Percentiles rank a stretch among this genome's conserved stretches.
phyloP scores from a whole-genome alignment of 2,797 vertebrate genomes.

The Percopsis omiscomaycus region DNA sequence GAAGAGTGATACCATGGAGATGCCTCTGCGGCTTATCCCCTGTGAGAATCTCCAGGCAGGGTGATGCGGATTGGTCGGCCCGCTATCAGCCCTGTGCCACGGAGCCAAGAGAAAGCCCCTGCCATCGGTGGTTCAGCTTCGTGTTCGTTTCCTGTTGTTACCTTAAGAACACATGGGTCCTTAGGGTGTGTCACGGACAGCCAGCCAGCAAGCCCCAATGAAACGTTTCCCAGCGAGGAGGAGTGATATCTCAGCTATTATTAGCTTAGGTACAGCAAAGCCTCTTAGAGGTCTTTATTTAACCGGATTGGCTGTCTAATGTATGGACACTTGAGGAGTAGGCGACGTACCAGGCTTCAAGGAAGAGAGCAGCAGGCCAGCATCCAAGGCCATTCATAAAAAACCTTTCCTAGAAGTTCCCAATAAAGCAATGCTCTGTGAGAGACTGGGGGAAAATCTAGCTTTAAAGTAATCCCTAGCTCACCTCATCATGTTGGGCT shows the following conservation, averaged over 20 bases:
- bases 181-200: slow-evolving; percentile 60
- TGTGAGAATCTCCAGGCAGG: slow-evolving; percentile 43
- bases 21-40: slow-evolving; percentile 53
- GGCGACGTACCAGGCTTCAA: slow-evolving; percentile 59
- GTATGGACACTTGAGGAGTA: slow-evolving; percentile 69
- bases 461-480: too few relatives aligned
- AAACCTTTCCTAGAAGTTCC: neutral
- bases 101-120: slow-evolving; percentile 41
- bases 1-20: slow-evolving; percentile 17
- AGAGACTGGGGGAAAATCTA: too few relatives aligned
- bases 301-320: slow-evolving; percentile 79
- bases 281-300: slow-evolving; percentile 83
- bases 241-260: slow-evolving; percentile 72
- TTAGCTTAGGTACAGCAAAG: slow-evolving; percentile 83
- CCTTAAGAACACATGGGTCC: slow-evolving; percentile 46
- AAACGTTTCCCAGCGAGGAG: slow-evolving; percentile 53
- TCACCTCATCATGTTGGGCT: too few relatives aligned
- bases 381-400: slow-evolving; percentile 49
- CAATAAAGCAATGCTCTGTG: neutral
- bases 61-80: slow-evolving; percentile 33
- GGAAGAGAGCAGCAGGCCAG: slow-evolving; percentile 45
- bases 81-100: slow-evolving; percentile 42
- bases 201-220: slow-evolving; percentile 48
- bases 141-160: slow-evolving; percentile 34
- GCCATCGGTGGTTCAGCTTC: slow-evolving; percentile 38